These are phyloP conservation scores for Drosophila ohnishii DNA, from an alignment of 1,140 invertebrate genomes.

Conservation along the genomic window DNA sequence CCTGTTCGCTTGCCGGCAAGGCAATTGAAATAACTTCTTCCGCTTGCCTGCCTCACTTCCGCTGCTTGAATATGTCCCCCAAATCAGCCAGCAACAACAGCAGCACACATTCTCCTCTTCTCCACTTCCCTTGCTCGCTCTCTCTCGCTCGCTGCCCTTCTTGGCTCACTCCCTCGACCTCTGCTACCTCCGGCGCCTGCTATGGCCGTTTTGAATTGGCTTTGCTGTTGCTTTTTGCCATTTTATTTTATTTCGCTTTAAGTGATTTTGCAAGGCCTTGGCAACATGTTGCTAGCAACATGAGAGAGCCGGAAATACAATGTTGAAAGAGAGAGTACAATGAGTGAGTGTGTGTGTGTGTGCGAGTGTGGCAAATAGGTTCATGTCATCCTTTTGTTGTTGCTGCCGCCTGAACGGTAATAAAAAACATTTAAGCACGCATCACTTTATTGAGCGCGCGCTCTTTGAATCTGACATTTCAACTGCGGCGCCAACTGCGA, in stretches of 20 bases:
- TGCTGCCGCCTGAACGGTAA: conserved; percentile 58
- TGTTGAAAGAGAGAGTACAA: conserved; percentile 54
- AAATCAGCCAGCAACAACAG: conserved; percentile 39
- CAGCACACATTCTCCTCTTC: conserved; percentile 11
- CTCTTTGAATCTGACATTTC: conserved; percentile 73
- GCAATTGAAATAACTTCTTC: conserved; percentile 81
- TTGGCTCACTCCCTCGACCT: conserved; percentile 8
- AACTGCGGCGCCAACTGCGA: conserved; percentile 39
- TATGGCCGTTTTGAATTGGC: conserved; percentile 55
- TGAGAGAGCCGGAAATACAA: neutral
- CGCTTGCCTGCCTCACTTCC: conserved; percentile 77
- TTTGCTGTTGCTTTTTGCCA: conserved; percentile 57
- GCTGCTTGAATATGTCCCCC: conserved; percentile 78
- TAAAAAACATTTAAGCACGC: conserved; percentile 81
- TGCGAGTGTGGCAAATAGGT: conserved; percentile 16
- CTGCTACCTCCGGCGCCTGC: neutral
- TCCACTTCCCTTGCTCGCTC: neutral
- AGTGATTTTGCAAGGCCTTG: conserved; percentile 65
- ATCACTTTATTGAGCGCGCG: conserved; percentile 74
- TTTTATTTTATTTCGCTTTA: conserved; percentile 69
- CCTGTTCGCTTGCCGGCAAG: conserved; percentile 47
- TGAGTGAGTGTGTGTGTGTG: conserved; percentile 2
- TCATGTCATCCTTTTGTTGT: conserved; percentile 30
- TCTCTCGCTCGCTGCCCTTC: neutral
- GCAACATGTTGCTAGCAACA: conserved; percentile 65